These are phyloP conservation scores for Oxystoma pomonae DNA, from an alignment of 2,888 invertebrate species.

Conservation along the genomic window DNA sequence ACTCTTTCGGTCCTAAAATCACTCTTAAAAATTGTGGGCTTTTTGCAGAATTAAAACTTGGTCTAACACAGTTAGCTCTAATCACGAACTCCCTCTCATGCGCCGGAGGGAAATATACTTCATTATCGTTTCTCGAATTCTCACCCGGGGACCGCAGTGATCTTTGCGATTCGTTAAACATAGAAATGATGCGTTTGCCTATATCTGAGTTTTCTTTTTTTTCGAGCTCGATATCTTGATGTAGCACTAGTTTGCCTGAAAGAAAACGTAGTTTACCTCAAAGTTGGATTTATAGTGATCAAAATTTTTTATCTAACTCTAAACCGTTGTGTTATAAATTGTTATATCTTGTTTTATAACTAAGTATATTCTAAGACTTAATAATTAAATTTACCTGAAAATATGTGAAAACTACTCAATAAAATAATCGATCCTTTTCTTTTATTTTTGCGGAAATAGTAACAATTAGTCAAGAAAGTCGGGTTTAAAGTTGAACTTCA, in stretches of 20 bases:
- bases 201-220: conserved; percentile 54
- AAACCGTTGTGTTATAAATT: too few species aligned
- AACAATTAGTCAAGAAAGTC: too few species aligned
- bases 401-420: too few species aligned
- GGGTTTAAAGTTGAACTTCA: too few species aligned
- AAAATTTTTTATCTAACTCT: too few species aligned
- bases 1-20: conserved; percentile 62
- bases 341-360: too few species aligned
- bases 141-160: conserved; percentile 36
- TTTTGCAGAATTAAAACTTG: conserved; percentile 56
- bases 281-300: background rate
- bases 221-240: conserved; percentile 57
- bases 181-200: conserved; percentile 53
- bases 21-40: conserved; percentile 68
- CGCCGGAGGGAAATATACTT: conserved; percentile 25
- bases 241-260: conserved; percentile 50
- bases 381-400: too few species aligned
- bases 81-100: conserved; percentile 63
- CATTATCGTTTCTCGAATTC: conserved; percentile 28
- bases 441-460: too few species aligned
- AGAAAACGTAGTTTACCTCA: conserved; percentile 8
- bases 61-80: conserved; percentile 56
- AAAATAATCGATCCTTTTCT: too few species aligned
- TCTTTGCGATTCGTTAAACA: conserved; percentile 59
- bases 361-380: too few species aligned